Conservation (phyloP, 2,888 invertebrate species). For the Nycteola revayana region DNA sequence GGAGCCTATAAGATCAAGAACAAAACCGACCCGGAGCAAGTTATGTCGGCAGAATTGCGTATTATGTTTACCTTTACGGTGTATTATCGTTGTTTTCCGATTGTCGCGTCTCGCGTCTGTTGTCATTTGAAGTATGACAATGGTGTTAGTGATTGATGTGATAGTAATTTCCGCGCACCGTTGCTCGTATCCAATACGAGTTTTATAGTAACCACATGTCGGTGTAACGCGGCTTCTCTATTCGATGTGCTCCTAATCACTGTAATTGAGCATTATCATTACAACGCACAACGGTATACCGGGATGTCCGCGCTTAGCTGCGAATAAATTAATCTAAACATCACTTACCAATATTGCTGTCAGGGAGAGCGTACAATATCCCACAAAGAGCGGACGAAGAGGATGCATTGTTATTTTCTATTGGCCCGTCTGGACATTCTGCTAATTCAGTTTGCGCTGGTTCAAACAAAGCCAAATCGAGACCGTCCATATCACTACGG, state of each 20-base stretch:
- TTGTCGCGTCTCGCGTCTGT: conserved; percentile 37
- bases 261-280: conserved; percentile 59
- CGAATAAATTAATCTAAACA: conserved; percentile 42
- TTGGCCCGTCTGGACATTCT: conserved; percentile 40
- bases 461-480: conserved; percentile 85
- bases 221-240: conserved; percentile 39
- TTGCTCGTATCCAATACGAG: conserved; percentile 76
- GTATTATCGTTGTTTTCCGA: conserved; percentile 35
- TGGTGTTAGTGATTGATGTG: conserved; percentile 70
- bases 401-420: conserved; percentile 40
- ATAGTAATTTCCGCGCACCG: conserved; percentile 72
- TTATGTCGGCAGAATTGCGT: conserved; percentile 20
- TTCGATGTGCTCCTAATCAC: conserved; percentile 57
- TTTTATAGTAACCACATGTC: conserved; percentile 56
- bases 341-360: conserved; percentile 62
- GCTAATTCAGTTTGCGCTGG: conserved; percentile 72
- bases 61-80: conserved; percentile 30
- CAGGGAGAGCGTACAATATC: conserved; percentile 62
- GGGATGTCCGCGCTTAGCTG: conserved; percentile 43
- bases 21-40: conserved; percentile 17
- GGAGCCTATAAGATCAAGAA: conserved; percentile 15
- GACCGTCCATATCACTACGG: conserved; percentile 84
- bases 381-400: conserved; percentile 62
- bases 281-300: conserved; percentile 48
- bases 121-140: conserved; percentile 62